A percentile compares a stretch with the other conserved stretches of the same genome.
These are phyloP conservation scores for Gymnocypris eckloni DNA, from an alignment of 2,797 vertebrate species.

Conservation along the genomic window DNA sequence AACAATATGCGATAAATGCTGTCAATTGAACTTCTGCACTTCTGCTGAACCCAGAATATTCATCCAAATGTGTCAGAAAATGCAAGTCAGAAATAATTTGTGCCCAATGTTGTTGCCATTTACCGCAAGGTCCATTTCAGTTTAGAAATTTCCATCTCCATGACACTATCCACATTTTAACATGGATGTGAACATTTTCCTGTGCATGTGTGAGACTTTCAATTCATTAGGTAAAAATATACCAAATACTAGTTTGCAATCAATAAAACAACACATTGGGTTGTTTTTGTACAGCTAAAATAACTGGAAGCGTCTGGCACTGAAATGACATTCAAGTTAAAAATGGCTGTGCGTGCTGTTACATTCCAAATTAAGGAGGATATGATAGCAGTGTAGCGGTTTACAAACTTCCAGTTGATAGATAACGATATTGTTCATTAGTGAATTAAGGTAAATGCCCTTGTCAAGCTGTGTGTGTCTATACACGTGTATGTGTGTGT, in stretches of 20 bases:
- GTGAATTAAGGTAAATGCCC: conserved; percentile 42
- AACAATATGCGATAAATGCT: neutral
- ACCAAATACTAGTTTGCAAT: neutral
- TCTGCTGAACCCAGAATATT: neutral
- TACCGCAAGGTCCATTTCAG: neutral
- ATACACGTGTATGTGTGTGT: conserved; percentile 44
- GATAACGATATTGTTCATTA: conserved; percentile 4
- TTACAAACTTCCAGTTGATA: conserved; percentile 24
- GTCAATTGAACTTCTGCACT: neutral
- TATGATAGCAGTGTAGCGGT: neutral
- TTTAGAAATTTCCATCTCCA: neutral
- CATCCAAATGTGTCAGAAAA: neutral
- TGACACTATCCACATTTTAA: neutral
- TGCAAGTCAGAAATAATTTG: neutral
- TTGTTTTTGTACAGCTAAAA: neutral
- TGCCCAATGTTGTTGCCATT: neutral
- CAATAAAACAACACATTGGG: neutral
- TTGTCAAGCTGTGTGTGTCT: conserved; percentile 44
- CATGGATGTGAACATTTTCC: neutral
- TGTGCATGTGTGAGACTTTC: neutral
- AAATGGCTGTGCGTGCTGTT: neutral
- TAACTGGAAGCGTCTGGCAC: neutral
- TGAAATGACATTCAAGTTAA: neutral
- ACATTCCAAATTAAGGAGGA: neutral
- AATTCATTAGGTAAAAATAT: neutral